Conservation (phyloP, 2,797 vertebrate species). For the Threskiornis aethiopicus region DNA sequence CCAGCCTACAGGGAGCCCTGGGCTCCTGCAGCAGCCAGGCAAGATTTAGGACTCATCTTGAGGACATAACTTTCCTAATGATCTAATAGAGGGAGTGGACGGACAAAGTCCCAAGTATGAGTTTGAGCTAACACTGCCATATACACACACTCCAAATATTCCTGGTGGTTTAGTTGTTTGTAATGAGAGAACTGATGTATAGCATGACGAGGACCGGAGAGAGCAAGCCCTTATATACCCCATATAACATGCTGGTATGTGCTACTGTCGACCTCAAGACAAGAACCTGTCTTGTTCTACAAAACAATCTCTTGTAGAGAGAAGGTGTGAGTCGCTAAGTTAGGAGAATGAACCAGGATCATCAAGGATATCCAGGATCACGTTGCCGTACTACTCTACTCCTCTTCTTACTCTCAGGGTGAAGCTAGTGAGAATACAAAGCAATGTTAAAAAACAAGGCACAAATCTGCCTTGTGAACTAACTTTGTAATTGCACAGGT, state of each 20-base stretch:
- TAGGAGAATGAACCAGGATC: neutral
- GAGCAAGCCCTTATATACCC: neutral
- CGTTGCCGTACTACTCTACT: neutral
- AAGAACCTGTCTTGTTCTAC: neutral
- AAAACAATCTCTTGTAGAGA: neutral
- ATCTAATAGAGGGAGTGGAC: neutral
- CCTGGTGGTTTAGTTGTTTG: neutral
- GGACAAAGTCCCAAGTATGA: neutral
- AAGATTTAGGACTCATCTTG: neutral
- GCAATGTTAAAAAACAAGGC: neutral
- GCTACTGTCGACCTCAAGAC: neutral
- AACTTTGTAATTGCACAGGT: neutral
- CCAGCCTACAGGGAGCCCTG: accelerated
- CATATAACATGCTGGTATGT: neutral
- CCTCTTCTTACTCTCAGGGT: neutral
- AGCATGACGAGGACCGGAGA: neutral
- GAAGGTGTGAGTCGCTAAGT: accelerated
- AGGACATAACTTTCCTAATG: neutral
- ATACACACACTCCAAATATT: neutral
- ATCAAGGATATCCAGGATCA: neutral
- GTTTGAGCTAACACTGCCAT: neutral
- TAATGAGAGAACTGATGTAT: neutral
- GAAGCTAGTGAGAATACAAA: neutral
- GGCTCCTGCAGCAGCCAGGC: neutral
- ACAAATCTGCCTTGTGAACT: neutral